These are phyloP conservation scores for Myoxocephalus aenaeus DNA, from an alignment of 2,797 vertebrate genomes.

Conservation along the genomic window DNA sequence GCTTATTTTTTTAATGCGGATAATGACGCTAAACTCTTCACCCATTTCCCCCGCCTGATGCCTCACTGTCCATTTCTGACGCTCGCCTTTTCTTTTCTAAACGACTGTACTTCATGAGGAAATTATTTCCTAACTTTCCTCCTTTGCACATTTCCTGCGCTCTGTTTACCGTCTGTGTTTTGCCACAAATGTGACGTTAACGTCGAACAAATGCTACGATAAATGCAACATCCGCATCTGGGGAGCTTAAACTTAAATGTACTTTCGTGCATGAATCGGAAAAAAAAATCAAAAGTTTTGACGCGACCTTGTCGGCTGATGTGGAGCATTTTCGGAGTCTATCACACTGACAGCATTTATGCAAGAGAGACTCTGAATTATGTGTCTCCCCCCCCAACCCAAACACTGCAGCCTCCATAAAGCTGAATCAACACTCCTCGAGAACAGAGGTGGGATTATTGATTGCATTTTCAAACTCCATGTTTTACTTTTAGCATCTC, in stretches of 20 bases:
- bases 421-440: background rate
- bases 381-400: background rate
- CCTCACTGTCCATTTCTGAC: background rate
- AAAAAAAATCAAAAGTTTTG: background rate
- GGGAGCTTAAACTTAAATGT: background rate
- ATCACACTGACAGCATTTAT: background rate
- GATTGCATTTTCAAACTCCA: background rate
- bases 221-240: background rate
- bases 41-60: constrained; percentile 1
- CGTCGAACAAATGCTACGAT: background rate
- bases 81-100: background rate
- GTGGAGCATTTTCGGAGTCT: background rate
- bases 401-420: background rate
- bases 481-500: background rate
- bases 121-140: background rate
- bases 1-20: constrained; percentile 21
- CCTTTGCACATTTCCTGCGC: background rate
- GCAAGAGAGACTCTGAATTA: background rate
- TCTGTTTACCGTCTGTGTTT: background rate
- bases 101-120: background rate
- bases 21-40: constrained; percentile 10
- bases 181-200: background rate
- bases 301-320: background rate
- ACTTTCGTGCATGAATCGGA: background rate
- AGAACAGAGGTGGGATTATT: background rate